Evolutionary conservation across 2,113 vertebrate genomes (phyloP).

Genomic region (Xerus inauris): DNA sequence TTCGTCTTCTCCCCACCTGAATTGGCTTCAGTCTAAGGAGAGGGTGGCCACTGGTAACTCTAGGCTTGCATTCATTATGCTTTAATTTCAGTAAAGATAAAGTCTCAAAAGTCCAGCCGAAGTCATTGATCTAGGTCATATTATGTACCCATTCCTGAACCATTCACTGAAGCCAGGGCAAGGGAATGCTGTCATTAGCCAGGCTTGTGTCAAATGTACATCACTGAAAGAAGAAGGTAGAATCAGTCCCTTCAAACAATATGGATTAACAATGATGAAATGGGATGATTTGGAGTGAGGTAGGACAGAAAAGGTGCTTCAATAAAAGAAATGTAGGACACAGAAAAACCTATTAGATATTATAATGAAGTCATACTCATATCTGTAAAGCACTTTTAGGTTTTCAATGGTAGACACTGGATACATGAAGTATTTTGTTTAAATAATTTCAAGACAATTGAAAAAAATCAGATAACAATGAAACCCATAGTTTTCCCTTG

Average conservation of each 20-base stretch:
- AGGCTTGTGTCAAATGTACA: background rate
- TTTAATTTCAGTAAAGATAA: background rate
- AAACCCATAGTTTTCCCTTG: background rate
- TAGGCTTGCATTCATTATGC: background rate
- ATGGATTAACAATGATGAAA: background rate
- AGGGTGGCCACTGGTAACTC: background rate
- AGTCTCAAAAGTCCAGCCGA: background rate
- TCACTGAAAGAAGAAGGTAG: background rate
- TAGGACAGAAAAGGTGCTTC: background rate
- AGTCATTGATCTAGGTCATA: background rate
- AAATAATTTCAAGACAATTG: background rate
- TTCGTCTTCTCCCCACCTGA: background rate
- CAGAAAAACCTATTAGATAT: background rate
- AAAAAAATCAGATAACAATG: background rate
- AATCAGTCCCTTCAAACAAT: background rate
- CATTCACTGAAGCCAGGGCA: background rate
- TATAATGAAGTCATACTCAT: background rate
- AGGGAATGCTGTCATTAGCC: background rate
- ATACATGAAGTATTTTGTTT: background rate
- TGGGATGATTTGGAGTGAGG: background rate
- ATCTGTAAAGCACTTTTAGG: background rate
- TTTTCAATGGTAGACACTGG: background rate
- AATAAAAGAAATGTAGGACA: background rate
- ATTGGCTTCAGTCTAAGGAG: background rate
- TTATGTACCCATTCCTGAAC: background rate